Evolutionary conservation across 2,113 vertebrate genomes (phyloP).

Genomic region (Eupsittula cactorum): DNA sequence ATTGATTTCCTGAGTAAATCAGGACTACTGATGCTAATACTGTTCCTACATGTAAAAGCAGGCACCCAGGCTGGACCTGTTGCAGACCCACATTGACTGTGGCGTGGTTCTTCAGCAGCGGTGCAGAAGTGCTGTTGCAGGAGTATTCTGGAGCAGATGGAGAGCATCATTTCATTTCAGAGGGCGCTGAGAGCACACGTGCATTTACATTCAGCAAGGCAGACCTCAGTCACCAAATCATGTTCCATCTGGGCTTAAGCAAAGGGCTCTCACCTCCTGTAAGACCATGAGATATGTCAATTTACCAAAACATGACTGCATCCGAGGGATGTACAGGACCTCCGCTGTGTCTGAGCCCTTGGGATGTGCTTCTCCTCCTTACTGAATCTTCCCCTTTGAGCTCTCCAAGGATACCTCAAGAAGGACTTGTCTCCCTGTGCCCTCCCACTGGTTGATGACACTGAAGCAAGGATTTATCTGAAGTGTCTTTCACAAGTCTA

Average conservation of each 20-base stretch:
- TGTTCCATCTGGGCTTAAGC: not conserved
- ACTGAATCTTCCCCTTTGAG: not conserved
- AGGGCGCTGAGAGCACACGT: not conserved
- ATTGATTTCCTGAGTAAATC: not conserved
- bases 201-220: not conserved
- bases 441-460: not conserved
- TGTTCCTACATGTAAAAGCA: not conserved
- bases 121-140: not conserved
- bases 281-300: not conserved
- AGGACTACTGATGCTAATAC: not conserved
- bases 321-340: not conserved
- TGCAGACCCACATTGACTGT: not conserved
- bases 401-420: not conserved
- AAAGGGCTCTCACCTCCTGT: not conserved
- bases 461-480: not conserved
- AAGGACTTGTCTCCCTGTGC: not conserved
- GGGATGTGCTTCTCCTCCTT: not conserved
- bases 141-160: not conserved
- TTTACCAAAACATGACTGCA: not conserved
- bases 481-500: not conserved
- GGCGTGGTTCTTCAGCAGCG: rapidly evolving
- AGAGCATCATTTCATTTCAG: not conserved
- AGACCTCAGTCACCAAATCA: not conserved
- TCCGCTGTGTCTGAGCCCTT: not conserved
- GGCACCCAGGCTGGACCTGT: not conserved